Evolutionary conservation across 1,140 invertebrate species (phyloP), one percentile per base, ranked within the genome.

Genomic region (Drosophila serrata): DNA sequence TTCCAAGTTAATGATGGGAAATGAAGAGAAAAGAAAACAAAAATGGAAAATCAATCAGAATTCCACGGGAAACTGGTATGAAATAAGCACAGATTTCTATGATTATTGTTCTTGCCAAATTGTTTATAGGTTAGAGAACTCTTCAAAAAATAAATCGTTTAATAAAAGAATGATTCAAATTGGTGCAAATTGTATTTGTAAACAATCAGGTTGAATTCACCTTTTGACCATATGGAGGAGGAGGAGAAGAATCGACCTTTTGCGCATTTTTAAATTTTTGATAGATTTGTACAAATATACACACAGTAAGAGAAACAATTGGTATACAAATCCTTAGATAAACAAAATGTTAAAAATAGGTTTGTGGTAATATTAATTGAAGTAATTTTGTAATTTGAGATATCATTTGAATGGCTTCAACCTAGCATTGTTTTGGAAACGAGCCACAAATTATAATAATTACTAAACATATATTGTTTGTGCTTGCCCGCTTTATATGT

Each of bases 371-470:
- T 48, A 33, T 19, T 11, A 9, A 6, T 67, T 33, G 6, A 40
- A 40, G 15, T 33, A 4, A 63, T 45, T 33, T 69, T 35, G 37
- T 15, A 65, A 69, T 65, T 39, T 22, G 22, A 9, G 24, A 61
- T 39, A 39, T 27, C 4, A 27, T 68, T 69, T 53, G n/a, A 70
- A 46, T 19, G 62, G 48, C 22, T 64, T 43, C 11, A 22, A n/a
- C 22, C 17, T 31, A 33, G 17, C 35, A 49, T 73, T 73, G 40
- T 40, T 40, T 37, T 37, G 11, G n/a, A 19, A 45, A 65, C 24
- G 46, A 22, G 9, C 65, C 22, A 29, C 22, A 35, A 40, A 73
- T 72, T 73, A 59, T 72, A 42, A 72, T 72, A 49, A 72, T 72
- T 72, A 37, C 27, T 59, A 22, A 58, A 59, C 51, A 39, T 27